Evolutionary conservation across 2,113 vertebrate species (phyloP).

Genomic region (Gulo gulo): DNA sequence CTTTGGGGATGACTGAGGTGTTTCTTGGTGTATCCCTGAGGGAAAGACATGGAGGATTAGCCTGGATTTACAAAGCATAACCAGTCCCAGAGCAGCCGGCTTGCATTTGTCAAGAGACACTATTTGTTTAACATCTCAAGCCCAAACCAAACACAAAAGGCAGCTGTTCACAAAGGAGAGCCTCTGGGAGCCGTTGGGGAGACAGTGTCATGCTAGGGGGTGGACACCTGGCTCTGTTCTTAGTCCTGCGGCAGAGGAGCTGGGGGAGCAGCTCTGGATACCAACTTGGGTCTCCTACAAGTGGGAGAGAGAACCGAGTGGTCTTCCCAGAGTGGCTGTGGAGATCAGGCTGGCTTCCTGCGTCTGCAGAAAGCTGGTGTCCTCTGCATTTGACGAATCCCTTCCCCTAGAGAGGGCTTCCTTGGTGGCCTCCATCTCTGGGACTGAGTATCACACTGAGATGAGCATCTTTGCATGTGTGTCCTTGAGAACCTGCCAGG

Average conservation of each 20-base stretch:
- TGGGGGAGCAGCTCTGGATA: neutral
- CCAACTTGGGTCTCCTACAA: neutral
- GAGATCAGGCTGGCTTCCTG: neutral
- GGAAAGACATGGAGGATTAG: conserved; percentile 33
- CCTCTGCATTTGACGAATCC: neutral
- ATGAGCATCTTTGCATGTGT: neutral
- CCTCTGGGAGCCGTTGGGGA: neutral
- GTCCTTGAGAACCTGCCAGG: neutral
- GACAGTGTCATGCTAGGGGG: neutral
- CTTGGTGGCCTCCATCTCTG: neutral
- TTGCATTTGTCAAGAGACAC: conserved; percentile 64
- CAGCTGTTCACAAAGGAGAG: conserved; percentile 60
- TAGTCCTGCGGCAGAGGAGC: neutral
- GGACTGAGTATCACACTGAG: accelerated
- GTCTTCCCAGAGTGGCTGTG: neutral
- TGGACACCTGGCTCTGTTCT: conserved; percentile 47
- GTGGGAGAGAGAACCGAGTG: neutral
- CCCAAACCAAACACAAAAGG: conserved; percentile 72
- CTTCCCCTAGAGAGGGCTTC: neutral
- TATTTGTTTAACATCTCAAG: conserved; percentile 75
- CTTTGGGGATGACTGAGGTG: neutral
- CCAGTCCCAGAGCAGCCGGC: conserved; percentile 50
- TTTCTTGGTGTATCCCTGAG: conserved; percentile 22
- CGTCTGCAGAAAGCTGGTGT: neutral
- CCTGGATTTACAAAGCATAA: conserved; percentile 49